Evolutionary conservation across 2,113 vertebrate species (phyloP).

Genomic region (Ursus arctos): DNA sequence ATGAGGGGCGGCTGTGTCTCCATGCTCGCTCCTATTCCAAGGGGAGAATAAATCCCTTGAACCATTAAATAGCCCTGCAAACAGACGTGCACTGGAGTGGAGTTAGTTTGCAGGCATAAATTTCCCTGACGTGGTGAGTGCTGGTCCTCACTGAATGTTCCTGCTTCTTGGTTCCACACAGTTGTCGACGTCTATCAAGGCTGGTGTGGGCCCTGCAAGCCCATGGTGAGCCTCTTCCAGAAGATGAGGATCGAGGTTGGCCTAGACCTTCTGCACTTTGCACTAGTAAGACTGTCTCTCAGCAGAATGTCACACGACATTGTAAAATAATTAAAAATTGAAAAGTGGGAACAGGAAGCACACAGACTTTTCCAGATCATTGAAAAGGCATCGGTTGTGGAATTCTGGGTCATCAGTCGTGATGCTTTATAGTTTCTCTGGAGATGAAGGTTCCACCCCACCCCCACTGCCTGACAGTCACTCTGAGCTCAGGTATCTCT

Average conservation of each 20-base stretch:
- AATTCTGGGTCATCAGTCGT: background rate
- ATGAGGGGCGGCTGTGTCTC: background rate
- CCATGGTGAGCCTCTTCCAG: conserved; percentile 93
- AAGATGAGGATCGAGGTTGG: conserved; percentile 95
- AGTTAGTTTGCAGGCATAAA: rapidly evolving
- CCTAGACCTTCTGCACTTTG: conserved; percentile 94
- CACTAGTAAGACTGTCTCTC: conserved; percentile 90
- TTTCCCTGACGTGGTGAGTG: background rate
- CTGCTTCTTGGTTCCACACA: conserved; percentile 74
- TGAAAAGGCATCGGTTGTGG: background rate
- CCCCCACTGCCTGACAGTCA: background rate
- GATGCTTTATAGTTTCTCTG: background rate
- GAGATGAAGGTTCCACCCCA: background rate
- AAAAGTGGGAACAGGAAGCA: background rate
- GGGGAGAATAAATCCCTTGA: no score
- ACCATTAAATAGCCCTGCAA: background rate
- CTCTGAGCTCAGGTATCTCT: background rate
- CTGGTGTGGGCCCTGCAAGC: conserved; percentile 97
- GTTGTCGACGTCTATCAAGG: conserved; percentile 95
- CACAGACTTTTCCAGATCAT: background rate
- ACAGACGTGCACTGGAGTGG: background rate
- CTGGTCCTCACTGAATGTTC: background rate
- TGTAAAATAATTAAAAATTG: background rate
- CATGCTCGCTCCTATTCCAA: background rate
- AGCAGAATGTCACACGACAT: background rate